These are phyloP conservation scores for Perccottus glenii DNA, from an alignment of 2,113 vertebrate species.

Conservation along the genomic window DNA sequence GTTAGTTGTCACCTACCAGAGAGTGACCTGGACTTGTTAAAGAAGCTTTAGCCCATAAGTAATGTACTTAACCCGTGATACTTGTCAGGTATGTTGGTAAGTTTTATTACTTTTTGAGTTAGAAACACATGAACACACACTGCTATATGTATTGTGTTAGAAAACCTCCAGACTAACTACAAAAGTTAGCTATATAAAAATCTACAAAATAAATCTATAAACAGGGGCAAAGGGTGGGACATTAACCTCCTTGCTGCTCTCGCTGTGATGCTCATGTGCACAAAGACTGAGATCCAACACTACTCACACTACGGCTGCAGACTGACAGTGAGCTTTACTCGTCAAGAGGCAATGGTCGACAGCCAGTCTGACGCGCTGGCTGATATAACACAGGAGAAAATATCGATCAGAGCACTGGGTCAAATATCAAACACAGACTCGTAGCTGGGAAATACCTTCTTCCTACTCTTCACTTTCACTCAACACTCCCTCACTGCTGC, in stretches of 20 bases:
- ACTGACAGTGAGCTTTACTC: slow-evolving; percentile 28
- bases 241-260: neutral
- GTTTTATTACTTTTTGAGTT: no score
- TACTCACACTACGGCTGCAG: slow-evolving; percentile 12
- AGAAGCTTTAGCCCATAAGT: no score
- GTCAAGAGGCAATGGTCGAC: slow-evolving; percentile 8
- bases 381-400: slow-evolving; percentile 26
- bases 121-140: no score
- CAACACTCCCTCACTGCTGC: slow-evolving; percentile 6
- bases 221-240: neutral
- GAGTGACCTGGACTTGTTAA: no score
- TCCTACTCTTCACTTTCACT: slow-evolving; percentile 17
- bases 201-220: neutral
- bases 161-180: no score
- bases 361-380: slow-evolving; percentile 19
- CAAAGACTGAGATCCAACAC: slow-evolving; percentile 1
- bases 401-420: slow-evolving; percentile 45
- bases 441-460: slow-evolving; percentile 35
- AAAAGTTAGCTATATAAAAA: neutral
- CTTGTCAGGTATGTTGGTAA: no score
- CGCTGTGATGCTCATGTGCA: neutral
- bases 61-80: no score
- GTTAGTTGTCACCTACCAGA: no score
- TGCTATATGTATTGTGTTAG: no score
- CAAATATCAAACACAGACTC: slow-evolving; percentile 49